Conservation (phyloP, 2,797 vertebrate species). For the Chaetodon trifasciatus region DNA sequence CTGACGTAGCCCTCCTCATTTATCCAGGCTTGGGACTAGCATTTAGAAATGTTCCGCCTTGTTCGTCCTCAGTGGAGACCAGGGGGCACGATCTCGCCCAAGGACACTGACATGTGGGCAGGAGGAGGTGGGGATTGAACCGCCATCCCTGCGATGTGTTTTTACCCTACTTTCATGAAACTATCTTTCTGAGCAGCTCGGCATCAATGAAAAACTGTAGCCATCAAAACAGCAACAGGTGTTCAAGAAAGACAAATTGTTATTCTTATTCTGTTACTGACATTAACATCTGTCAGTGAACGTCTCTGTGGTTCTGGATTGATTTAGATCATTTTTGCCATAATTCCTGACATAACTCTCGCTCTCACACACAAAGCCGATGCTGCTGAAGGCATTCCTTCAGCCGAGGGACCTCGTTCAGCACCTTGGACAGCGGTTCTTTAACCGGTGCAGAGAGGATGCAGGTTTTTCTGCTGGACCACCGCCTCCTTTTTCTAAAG, state of each 20-base stretch:
- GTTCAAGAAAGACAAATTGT: not conserved
- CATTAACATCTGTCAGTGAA: not conserved
- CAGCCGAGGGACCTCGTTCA: slow-evolving; percentile 43
- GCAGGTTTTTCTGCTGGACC: not conserved
- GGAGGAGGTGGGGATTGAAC: not conserved
- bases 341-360: not conserved
- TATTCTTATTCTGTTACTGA: not conserved
- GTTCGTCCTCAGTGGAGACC: not conserved
- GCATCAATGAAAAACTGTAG: not conserved
- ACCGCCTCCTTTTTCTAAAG: not conserved
- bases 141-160: not conserved
- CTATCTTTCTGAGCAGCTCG: not conserved
- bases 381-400: not conserved
- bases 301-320: not conserved
- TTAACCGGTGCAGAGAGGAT: slow-evolving; percentile 5
- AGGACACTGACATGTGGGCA: not conserved
- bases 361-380: not conserved
- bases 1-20: not conserved
- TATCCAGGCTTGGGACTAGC: no score
- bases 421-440: slow-evolving; percentile 67
- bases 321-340: not conserved
- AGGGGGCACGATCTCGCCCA: not conserved
- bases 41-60: not conserved
- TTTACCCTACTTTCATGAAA: not conserved
- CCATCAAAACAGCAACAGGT: not conserved